Evolutionary conservation across 2,113 vertebrate genomes (phyloP), one percentile per base, ranked within the genome.

Genomic region (Galemys pyrenaicus): DNA sequence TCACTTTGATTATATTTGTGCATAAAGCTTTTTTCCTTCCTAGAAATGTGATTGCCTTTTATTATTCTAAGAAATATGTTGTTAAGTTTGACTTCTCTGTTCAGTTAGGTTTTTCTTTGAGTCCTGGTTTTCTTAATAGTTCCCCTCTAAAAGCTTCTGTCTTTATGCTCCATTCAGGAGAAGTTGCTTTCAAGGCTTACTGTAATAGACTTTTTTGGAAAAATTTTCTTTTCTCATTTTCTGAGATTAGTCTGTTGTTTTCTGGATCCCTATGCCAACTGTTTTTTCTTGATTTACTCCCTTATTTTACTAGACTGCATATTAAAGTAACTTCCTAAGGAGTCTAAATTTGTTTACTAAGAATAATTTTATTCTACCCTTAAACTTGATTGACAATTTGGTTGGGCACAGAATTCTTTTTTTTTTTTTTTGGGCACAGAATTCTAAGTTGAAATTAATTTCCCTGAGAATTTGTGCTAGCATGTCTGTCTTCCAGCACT

Each of bases 371-470:
- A 73, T 44, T 46, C 84, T 87, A 8, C 39, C 77, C 12, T 32
- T n/a, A 46, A 74, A 46, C 24, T 28, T 60, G n/a, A 71, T 35
- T 62, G 77, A 60, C 46, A 71, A 37, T 44, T 90, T 74, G 58
- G 58, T 91, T 54, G 73, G 44, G 15, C n/a, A 44, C 32, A 64
- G 79, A 91, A 62, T 73, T 91, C 44, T 75, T n/a, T n/a, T n/a
- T n/a, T n/a, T n/a, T n/a, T n/a, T n/a, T n/a, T n/a, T n/a, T 91
- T 54, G 73, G 44, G 15, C n/a, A 44, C 32, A 64, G 79, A 91
- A 62, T 73, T 91, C 44, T 75, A 56, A 46, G 20, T 74, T 91
- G 24, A 54, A 91, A n/a, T 44, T 70, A 91, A 44, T 65, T 84
- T 54, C 80, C 70, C 37, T 30, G 15, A 83, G 58, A 91, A 75